A percentile compares a stretch with the other conserved stretches of the same genome.
Conservation (phyloP, 2,888 invertebrate genomes). For the Neoitamus cyanurus region DNA sequence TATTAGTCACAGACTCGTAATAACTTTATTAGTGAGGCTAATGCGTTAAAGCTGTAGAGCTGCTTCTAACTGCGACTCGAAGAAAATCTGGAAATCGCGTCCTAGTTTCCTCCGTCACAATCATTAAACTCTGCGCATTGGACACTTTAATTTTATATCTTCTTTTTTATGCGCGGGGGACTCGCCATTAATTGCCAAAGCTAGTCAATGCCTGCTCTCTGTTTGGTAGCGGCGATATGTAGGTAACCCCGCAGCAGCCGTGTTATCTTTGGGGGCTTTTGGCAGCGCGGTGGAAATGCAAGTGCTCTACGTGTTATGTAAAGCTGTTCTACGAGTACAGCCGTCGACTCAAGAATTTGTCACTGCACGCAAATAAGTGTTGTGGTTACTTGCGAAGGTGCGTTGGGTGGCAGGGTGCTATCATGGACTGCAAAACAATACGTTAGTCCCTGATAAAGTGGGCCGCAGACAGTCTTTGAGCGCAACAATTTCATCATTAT, state of each 20-base stretch:
- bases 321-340: not conserved
- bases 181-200: not conserved
- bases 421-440: not conserved
- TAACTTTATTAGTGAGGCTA: not conserved
- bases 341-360: not conserved
- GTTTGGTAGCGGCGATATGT: not conserved
- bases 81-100: not conserved
- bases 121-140: not conserved
- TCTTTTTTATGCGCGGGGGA: not conserved
- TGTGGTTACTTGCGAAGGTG: conserved; percentile 24
- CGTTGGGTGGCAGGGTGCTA: not conserved
- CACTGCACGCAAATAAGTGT: not conserved
- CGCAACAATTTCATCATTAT: conserved; percentile 9
- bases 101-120: not conserved
- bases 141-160: not conserved
- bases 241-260: not conserved
- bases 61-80: not conserved
- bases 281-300: not conserved
- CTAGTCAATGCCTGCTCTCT: not conserved
- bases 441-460: conserved; percentile 11
- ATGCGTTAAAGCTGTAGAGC: not conserved
- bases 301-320: not conserved
- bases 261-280: not conserved
- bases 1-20: not conserved
- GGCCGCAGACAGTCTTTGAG: conserved; percentile 8